Evolutionary conservation across 2,797 vertebrate species (phyloP), one percentile per base, ranked within the genome.

Genomic region (Cheirogaleus major): DNA sequence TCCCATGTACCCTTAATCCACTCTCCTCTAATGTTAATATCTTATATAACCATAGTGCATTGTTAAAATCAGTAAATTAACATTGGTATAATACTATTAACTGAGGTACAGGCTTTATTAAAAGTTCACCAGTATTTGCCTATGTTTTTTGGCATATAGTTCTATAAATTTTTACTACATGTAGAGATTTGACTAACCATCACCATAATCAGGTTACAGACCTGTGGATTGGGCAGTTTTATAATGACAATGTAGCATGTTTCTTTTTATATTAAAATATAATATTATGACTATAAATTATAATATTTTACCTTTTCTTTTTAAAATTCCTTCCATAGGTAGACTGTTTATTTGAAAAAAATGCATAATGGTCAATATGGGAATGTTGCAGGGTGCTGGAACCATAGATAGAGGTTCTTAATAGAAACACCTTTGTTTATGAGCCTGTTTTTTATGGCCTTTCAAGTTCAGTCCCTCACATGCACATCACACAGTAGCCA

Each of bases 231-330:
- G 25, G 10, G 0, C 14, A 80, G 73, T 94, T 90, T 87, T 72
- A 63, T 30, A 75, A 75, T 23, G 59, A 75, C 38, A 70, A n/a
- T 52, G 15, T 59, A 72, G 32, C 43, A 43, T 48, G 12, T 73
- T 93, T 43, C 23, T 61, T 94, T 50, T 96, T 67, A 84, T 12
- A 91, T 32, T 87, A 87, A 94, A 89, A 83, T 55, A 48, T 13
- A 76, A 55, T 38, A 72, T 72, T 76, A 41, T 59, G 73, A 91
- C 80, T 76, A 7, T 67, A 89, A 52, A 32, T 63, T 86, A 78
- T 17, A 72, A 38, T 86, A 38, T 22, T 55, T 72, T 63, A 65
- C 43, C n/a, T 89, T 72, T 67, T n/a, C 25, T 93, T 89, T 45
- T 76, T 79, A 93, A 86, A 96, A 48, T n/a, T 63, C 50, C 65